Evolutionary conservation across 2,113 vertebrate species (phyloP).

Genomic region (Hucho hucho): DNA sequence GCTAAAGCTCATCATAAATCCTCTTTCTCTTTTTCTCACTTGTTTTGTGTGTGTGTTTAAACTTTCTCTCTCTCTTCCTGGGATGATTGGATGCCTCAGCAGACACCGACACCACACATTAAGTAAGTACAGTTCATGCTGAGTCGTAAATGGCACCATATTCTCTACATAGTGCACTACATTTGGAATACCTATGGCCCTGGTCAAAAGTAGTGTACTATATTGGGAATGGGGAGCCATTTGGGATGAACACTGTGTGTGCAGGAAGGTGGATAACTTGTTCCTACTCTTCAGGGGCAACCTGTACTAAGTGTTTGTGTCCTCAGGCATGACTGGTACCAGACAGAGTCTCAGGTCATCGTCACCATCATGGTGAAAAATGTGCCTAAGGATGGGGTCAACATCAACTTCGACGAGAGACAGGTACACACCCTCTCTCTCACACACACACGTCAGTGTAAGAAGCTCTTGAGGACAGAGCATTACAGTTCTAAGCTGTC

Average conservation of each 20-base stretch:
- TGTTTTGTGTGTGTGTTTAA: not conserved
- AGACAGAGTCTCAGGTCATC: constrained; percentile 95
- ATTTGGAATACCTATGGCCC: too few relatives aligned
- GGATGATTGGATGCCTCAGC: constrained; percentile 37
- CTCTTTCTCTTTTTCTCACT: not conserved
- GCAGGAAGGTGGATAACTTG: too few relatives aligned
- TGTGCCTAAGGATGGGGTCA: constrained; percentile 83
- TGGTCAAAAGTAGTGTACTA: not conserved
- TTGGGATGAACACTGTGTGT: too few relatives aligned
- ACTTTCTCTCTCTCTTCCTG: constrained; percentile 14
- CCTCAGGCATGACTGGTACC: constrained; percentile 91
- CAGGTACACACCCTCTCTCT: constrained; percentile 76
- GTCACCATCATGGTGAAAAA: constrained; percentile 94
- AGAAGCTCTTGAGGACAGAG: too few relatives aligned
- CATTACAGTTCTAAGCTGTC: too few relatives aligned
- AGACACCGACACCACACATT: constrained; percentile 54
- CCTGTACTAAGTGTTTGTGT: not conserved
- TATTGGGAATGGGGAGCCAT: not conserved
- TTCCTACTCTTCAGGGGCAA: not conserved
- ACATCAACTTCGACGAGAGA: constrained; percentile 81
- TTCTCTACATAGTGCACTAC: not conserved
- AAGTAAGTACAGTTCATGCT: constrained; percentile 64
- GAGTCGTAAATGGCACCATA: too few relatives aligned
- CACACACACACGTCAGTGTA: constrained; percentile 7
- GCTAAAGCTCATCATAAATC: too few relatives aligned